A percentile compares a stretch with the other conserved stretches of the same genome.
These are phyloP conservation scores for Hymenopus coronatus DNA, from an alignment of 2,888 invertebrate species.

Conservation along the genomic window DNA sequence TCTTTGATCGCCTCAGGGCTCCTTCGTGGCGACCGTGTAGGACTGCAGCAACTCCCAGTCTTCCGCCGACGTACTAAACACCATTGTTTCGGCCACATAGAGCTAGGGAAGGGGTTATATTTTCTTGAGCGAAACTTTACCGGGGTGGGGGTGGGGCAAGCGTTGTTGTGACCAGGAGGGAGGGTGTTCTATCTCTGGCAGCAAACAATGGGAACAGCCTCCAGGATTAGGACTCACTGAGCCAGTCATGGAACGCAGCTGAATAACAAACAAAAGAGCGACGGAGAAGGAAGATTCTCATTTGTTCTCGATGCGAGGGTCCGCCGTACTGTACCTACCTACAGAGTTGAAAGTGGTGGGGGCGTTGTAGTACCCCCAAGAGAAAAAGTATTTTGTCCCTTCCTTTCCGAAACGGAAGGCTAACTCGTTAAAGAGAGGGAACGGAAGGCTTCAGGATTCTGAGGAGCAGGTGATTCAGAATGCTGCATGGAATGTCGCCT, in stretches of 20 bases:
- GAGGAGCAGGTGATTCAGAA: not conserved
- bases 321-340: not conserved
- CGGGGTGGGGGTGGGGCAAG: not conserved
- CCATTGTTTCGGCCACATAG: constrained; percentile 13
- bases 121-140: constrained; percentile 16
- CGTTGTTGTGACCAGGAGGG: constrained; percentile 13
- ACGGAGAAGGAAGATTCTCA: not conserved
- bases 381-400: not conserved
- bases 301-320: not conserved
- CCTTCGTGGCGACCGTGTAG: constrained; percentile 5
- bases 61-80: not conserved
- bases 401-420: not conserved
- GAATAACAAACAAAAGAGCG: not conserved
- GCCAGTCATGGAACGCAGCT: not conserved
- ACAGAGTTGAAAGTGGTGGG: not conserved
- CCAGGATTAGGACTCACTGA: not conserved
- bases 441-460: not conserved
- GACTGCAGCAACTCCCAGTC: not conserved
- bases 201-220: not conserved
- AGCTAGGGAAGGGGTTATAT: not conserved
- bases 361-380: not conserved
- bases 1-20: not conserved
- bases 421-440: not conserved
- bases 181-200: not conserved
- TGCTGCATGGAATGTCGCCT: not conserved